Base-by-base conservation (phyloP, 1,140 invertebrate genomes). In the Helicoverpa armigera region DNA sequence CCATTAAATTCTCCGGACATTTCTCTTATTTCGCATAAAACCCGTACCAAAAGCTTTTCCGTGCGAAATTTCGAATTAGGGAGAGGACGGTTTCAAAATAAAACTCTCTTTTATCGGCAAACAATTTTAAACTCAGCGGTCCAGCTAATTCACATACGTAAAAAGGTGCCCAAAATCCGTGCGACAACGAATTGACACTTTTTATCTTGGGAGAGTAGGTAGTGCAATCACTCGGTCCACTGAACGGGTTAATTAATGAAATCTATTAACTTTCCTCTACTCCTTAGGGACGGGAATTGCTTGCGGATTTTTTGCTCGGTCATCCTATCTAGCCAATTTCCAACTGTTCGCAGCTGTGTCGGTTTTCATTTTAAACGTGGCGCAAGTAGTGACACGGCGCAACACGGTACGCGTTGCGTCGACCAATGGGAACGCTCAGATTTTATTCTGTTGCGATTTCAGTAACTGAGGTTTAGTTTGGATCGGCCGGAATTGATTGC, bases 221-320 rank as follows among this genome's bases (percentile, higher is more conserved):
- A 86, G 83, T 91, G 87, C 92, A 94, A 94, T 94, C 90, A 94
- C 89, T 79, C 91, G 93, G 92, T 91, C 90, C 93, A 93, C 79
- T 93, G 93, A 91, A 92, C 93, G 91, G 87, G 93, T 94, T 94
- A 94, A 94, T 94, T 94, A 94, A 93, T 92, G 93, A 93, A 94
- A 94, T 94, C 93, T 93, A 94, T 93, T 94, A 94, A 94, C 91
- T 90, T 89, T 88, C 77, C 86, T 89, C 88, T 83, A 82, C 88
- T 90, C 91, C 88, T 88, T 88, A 88, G 88, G 87, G 91, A 87
- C 81, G 74, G 78, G 85, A 90, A 89, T 89, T 83, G 89, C 86
- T 90, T 84, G 86, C 80, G 85, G 73, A 83, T 91, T 94, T 92
- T 94, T 92, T 91, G 90, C 88, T 84, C 82, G 81, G 87, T 91